These are phyloP conservation scores for Protophormia terraenovae DNA, from an alignment of 2,888 invertebrate species.

Conservation along the genomic window DNA sequence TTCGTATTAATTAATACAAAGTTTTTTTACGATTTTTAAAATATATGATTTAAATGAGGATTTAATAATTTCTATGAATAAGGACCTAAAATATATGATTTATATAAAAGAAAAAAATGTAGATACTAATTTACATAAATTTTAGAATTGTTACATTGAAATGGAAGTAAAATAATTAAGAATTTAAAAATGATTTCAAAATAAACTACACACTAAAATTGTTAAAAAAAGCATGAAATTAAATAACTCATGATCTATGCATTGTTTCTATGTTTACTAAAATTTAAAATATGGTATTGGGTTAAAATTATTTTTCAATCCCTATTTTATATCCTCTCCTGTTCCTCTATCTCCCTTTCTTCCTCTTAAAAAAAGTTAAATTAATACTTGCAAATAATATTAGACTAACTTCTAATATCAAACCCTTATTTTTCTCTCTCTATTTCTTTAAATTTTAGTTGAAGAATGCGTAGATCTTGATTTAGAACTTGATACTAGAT, in stretches of 20 bases:
- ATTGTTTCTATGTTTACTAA: neutral
- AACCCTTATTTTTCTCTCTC: neutral
- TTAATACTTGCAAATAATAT: neutral
- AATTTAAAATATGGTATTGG: neutral
- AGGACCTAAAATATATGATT: no score
- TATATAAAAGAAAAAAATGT: no score
- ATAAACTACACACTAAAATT: no score
- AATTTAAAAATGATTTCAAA: no score
- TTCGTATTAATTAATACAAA: no score
- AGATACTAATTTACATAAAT: no score
- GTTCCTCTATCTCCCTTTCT: no score
- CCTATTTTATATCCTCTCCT: neutral
- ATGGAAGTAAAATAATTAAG: no score
- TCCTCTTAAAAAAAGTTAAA: neutral
- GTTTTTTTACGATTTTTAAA: no score
- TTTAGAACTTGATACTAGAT: slow-evolving; percentile 78
- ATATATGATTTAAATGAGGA: no score
- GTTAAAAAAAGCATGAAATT: neutral
- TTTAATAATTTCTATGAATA: no score
- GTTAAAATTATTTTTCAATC: neutral
- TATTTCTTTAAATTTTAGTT: slow-evolving; percentile 74
- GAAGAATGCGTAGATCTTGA: slow-evolving; percentile 74
- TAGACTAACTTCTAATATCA: slow-evolving; percentile 23
- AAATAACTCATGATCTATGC: slow-evolving; percentile 8
- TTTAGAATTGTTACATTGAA: no score